phyloP scores from a whole-genome alignment of 2,113 vertebrate genomes.

The Rana temporaria region DNA sequence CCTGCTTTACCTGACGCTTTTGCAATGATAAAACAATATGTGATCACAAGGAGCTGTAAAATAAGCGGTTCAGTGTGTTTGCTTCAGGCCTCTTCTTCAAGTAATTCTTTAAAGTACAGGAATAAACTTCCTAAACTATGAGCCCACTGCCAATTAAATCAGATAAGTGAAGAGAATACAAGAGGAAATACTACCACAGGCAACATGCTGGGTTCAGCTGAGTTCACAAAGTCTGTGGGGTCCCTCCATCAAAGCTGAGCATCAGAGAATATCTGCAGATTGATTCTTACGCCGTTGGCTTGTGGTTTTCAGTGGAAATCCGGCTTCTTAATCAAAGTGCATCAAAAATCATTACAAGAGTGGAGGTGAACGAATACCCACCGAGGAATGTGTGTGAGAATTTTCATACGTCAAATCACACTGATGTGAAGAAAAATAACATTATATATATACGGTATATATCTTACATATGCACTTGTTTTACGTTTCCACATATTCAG shows the following conservation, averaged over 20 bases:
- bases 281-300: conserved; percentile 13
- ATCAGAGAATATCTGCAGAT: neutral
- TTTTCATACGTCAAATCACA: neutral
- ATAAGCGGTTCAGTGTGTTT: neutral
- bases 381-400: neutral
- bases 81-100: conserved; percentile 23
- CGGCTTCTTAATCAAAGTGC: neutral
- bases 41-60: conserved; percentile 15
- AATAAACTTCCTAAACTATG: neutral
- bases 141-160: conserved; percentile 9
- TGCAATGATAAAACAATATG: neutral
- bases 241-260: conserved; percentile 9
- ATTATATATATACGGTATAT: no score
- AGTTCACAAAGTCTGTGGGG: conserved; percentile 24
- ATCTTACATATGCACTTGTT: no score
- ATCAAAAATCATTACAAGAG: neutral
- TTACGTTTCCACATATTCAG: no score
- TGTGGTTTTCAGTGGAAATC: conserved; percentile 29
- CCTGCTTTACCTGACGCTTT: neutral
- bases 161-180: conserved; percentile 6
- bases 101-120: neutral
- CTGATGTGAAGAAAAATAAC: no score
- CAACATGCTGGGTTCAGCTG: neutral
- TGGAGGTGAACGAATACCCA: neutral
- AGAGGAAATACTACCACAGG: neutral